Evolutionary conservation across 2,113 vertebrate genomes (phyloP), one percentile per base, ranked within the genome.

Genomic region (Nettapus auritus): DNA sequence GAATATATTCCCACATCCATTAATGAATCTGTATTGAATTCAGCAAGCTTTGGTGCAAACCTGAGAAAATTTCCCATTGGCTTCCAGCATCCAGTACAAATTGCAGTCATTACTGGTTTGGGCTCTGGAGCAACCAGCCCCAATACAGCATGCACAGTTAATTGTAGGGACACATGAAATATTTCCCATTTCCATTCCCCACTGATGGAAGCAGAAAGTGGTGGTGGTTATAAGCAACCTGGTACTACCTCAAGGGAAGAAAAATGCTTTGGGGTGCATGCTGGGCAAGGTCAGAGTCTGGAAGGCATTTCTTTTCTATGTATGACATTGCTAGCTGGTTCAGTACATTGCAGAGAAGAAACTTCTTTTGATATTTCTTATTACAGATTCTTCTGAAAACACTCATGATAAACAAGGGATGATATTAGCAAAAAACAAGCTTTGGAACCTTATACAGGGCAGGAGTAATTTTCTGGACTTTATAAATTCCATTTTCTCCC

Each of bases 31-130:
- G 31, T 52, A 78, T 7, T 8, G 28, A 69, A 36, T 82, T 89
- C 63, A 60, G 11, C 15, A 89, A 89, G 74, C 40, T 89, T 92
- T 56, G 26, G 8, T 52, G 22, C 25, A 80, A 68, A 70, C 4
- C 8, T 9, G 33, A 75, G 29, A 83, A 83, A 88, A 5, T 50
- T 83, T 75, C 46, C 29, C 15, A 16, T 48, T 88, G 67, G 8
- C 12, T 81, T 84, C 34, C 80, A 86, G 10, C 40, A 50, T 16
- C 28, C 42, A 13, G 13, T 26, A 15, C 52, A 17, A 63, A 33
- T 4, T 46, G 17, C 31, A 50, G 1, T 19, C 20, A 6, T 25
- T 26, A 25, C 19, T 19, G 10, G 21, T 28, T 20, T 0, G 0
- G 28, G 23, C 13, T 79, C 38, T 85, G 63, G 42, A 81, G 57